A percentile compares a stretch with the other conserved stretches of the same genome.
Conservation (phyloP, 1,140 invertebrate genomes). For the Pogonus chalceus region DNA sequence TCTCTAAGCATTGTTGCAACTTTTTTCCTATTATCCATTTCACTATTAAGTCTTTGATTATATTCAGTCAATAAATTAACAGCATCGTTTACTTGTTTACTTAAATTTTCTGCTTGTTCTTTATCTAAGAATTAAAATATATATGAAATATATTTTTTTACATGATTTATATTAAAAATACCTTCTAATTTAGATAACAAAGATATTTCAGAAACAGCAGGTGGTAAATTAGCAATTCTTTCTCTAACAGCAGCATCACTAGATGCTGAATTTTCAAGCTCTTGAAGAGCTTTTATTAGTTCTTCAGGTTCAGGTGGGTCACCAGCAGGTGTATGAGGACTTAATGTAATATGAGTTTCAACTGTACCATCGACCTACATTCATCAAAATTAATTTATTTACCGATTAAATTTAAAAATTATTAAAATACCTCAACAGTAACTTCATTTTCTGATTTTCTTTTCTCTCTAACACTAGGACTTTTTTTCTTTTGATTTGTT, state of each 20-base stretch:
- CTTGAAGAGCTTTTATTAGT: slow-evolving; percentile 70
- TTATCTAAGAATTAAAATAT: slow-evolving; percentile 47
- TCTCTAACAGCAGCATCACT: slow-evolving; percentile 86
- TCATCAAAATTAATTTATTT: background rate
- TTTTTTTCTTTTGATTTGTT: slow-evolving; percentile 24
- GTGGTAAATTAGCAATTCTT: slow-evolving; percentile 84
- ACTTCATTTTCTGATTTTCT: slow-evolving; percentile 44
- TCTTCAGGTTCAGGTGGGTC: slow-evolving; percentile 85
- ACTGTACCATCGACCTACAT: slow-evolving; percentile 55
- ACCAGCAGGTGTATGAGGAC: slow-evolving; percentile 64
- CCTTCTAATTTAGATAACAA: slow-evolving; percentile 74
- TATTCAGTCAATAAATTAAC: slow-evolving; percentile 78
- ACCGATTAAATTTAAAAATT: too few relatives aligned
- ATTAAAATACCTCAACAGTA: slow-evolving; percentile 25
- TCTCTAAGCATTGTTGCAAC: slow-evolving; percentile 77
- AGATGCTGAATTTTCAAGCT: slow-evolving; percentile 82
- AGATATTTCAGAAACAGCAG: slow-evolving; percentile 86
- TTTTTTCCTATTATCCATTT: slow-evolving; percentile 79
- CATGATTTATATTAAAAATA: slow-evolving; percentile 22
- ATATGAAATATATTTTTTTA: background rate
- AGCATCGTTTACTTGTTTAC: slow-evolving; percentile 74
- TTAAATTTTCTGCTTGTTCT: slow-evolving; percentile 58
- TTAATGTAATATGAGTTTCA: slow-evolving; percentile 62
- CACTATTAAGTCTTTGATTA: slow-evolving; percentile 71
- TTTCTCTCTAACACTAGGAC: slow-evolving; percentile 27